Evolutionary conservation across 2,797 vertebrate genomes (phyloP).

Genomic region (Squalus acanthias): DNA sequence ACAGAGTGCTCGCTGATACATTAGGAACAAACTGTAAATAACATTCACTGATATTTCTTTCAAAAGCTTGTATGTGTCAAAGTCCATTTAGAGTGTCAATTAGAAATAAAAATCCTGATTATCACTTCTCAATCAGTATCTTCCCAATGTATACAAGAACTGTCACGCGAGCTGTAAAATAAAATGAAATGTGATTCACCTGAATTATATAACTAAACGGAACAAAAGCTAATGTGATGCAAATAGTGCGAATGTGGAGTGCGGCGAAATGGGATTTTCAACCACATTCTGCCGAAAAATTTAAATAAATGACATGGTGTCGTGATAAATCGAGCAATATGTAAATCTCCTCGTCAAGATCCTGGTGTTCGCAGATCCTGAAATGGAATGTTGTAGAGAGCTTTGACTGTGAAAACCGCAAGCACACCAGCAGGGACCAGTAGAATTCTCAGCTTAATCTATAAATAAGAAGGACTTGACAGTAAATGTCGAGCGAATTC

Average conservation of each 20-base stretch:
- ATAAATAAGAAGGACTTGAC: not conserved
- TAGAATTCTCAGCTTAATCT: not conserved
- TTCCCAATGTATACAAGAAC: not conserved
- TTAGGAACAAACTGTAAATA: not conserved
- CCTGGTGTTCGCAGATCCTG: not conserved
- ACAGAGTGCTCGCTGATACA: not conserved
- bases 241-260: not conserved
- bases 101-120: not conserved
- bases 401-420: not conserved
- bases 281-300: not conserved
- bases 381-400: not conserved
- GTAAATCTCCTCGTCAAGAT: not conserved
- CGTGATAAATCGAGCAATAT: not conserved
- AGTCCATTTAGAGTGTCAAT: not conserved
- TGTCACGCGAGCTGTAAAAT: not conserved
- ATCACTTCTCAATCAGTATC: not conserved
- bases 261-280: not conserved
- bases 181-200: not conserved
- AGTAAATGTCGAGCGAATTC: not conserved
- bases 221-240: not conserved
- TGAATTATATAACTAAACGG: not conserved
- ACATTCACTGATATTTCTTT: not conserved
- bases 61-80: constrained; percentile 1
- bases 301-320: not conserved
- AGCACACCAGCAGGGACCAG: not conserved